Percentiles rank a stretch among this genome's conserved stretches.
Conservation (phyloP, 2,888 invertebrate genomes). For the Arrhopalites spinosus region DNA sequence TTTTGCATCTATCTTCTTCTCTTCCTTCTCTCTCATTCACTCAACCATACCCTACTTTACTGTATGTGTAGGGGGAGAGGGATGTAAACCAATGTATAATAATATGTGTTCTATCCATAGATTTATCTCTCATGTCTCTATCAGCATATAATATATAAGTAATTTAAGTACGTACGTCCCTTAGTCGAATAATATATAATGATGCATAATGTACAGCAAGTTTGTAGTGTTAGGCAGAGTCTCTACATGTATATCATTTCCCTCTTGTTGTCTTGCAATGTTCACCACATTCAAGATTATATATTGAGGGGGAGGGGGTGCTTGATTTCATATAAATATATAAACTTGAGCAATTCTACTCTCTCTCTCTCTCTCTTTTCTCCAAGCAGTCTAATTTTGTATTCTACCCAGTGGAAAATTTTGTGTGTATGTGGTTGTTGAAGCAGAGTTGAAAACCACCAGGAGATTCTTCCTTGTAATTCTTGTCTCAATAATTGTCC, state of each 20-base stretch:
- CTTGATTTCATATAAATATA: not conserved
- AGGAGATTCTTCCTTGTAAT: too few species aligned
- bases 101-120: not conserved
- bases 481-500: too few species aligned
- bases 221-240: not conserved
- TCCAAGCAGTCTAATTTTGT: too few species aligned
- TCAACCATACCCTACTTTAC: slow-evolving; percentile 6
- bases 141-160: not conserved
- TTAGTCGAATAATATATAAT: not conserved
- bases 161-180: not conserved
- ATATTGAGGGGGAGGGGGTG: not conserved
- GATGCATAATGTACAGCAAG: not conserved
- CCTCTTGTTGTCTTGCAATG: too few species aligned
- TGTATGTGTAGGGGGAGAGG: too few species aligned
- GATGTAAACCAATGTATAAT: too few species aligned
- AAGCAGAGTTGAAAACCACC: too few species aligned
- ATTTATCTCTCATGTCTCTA: not conserved
- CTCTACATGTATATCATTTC: too few species aligned
- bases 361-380: too few species aligned
- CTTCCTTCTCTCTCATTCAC: not conserved
- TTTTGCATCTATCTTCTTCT: slow-evolving; percentile 14
- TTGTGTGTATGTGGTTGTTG: too few species aligned
- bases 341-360: too few species aligned
- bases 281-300: not conserved
- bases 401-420: too few species aligned